phyloP scores from a whole-genome alignment of 2,797 vertebrate genomes.

The Rhodeus uyekii region DNA sequence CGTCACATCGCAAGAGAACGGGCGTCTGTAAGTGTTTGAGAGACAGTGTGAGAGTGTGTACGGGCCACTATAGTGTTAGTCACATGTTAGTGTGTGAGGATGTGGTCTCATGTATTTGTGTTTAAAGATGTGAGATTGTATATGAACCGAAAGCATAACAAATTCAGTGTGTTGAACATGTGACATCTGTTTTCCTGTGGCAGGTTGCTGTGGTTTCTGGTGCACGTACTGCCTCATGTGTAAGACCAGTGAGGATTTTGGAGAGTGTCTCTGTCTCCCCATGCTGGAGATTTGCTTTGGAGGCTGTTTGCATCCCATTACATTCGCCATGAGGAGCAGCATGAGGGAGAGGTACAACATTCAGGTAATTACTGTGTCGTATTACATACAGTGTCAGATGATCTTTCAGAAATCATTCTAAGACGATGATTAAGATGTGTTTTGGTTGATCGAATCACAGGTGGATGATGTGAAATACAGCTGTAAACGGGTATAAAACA shows the following conservation, averaged over 20 bases:
- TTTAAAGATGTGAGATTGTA: neutral
- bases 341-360: constrained; percentile 66
- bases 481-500: too few relatives aligned
- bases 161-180: neutral
- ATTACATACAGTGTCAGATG: neutral
- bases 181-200: neutral
- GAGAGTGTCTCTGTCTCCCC: constrained; percentile 68
- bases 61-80: neutral
- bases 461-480: too few relatives aligned
- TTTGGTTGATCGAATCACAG: too few relatives aligned
- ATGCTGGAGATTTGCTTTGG: constrained; percentile 57
- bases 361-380: constrained; percentile 44
- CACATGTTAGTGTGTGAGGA: neutral
- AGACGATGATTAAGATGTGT: too few relatives aligned
- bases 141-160: neutral
- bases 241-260: constrained; percentile 58
- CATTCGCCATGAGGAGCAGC: constrained; percentile 57
- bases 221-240: constrained; percentile 64
- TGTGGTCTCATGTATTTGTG: too few relatives aligned
- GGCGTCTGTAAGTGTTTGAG: too few relatives aligned
- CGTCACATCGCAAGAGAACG: too few relatives aligned
- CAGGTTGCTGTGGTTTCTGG: constrained; percentile 68
- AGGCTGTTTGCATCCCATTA: constrained; percentile 28
- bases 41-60: too few relatives aligned
- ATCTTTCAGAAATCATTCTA: too few relatives aligned